Percentiles rank a stretch among this genome's conserved stretches.
These are phyloP conservation scores for Chionomys nivalis DNA, from an alignment of 2,113 vertebrate genomes.

Conservation along the genomic window DNA sequence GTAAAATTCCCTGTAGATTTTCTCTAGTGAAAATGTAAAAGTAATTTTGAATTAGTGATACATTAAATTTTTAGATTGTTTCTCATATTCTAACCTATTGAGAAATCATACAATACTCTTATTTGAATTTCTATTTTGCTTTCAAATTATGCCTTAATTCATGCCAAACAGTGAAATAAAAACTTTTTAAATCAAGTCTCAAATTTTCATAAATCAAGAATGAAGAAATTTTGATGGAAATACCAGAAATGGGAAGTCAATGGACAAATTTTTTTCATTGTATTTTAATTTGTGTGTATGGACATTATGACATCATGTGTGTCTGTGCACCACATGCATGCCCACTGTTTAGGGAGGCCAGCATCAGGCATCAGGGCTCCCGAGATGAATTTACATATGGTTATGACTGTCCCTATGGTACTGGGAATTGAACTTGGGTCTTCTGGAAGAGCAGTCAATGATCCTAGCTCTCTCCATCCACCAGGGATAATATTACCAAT, in stretches of 20 bases:
- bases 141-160: conserved; percentile 5
- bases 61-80: not conserved
- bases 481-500: not conserved
- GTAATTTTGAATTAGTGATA: not conserved
- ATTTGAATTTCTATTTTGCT: not conserved
- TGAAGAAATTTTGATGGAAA: not conserved
- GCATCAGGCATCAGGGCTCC: not conserved
- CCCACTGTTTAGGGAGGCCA: not conserved
- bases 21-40: not conserved
- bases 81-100: conserved; percentile 28
- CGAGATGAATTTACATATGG: not conserved
- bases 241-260: not conserved
- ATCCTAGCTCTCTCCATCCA: not conserved
- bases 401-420: not conserved
- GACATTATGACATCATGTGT: rapidly evolving
- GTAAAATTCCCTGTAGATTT: not conserved
- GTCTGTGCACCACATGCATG: not conserved
- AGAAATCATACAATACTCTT: not conserved
- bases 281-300: not conserved
- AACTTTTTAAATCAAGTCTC: not conserved
- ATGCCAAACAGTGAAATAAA: not conserved
- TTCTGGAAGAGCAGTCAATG: not conserved
- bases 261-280: not conserved
- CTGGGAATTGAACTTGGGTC: not conserved
- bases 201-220: conserved; percentile 1